phyloP scores from a whole-genome alignment of 1,140 invertebrate genomes.

The Temnothorax nylanderi region DNA sequence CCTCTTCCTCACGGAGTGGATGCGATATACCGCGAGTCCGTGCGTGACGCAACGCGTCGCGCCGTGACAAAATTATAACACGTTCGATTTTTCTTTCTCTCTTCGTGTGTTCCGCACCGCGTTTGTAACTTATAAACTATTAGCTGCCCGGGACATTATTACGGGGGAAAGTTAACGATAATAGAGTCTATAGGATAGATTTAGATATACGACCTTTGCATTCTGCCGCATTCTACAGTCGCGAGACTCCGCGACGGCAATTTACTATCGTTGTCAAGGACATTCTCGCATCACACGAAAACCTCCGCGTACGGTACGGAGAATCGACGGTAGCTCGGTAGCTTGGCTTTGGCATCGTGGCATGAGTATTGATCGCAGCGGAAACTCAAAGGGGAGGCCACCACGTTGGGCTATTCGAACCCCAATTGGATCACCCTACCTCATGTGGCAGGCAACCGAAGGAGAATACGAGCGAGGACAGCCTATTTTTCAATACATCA shows the following conservation, averaged over 20 bases:
- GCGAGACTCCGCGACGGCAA: conserved; percentile 41
- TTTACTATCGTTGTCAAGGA: conserved; percentile 57
- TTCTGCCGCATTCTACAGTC: conserved; percentile 33
- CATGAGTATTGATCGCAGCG: conserved; percentile 76
- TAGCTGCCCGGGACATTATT: neutral
- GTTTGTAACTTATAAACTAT: conserved; percentile 4
- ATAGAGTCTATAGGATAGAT: conserved; percentile 43
- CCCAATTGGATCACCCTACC: conserved; percentile 77
- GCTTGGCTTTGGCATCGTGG: conserved; percentile 71
- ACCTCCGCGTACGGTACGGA: conserved; percentile 53
- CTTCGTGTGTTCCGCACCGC: neutral
- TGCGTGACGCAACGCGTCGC: conserved; percentile 61
- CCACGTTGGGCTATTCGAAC: conserved; percentile 74
- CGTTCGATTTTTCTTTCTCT: neutral
- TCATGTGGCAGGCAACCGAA: conserved; percentile 62
- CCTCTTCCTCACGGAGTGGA: conserved; percentile 58
- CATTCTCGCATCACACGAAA: conserved; percentile 59
- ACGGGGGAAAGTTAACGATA: conserved; percentile 4
- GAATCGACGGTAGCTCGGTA: conserved; percentile 46
- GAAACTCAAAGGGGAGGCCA: conserved; percentile 75
- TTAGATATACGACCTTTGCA: conserved; percentile 44
- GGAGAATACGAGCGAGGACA: conserved; percentile 20
- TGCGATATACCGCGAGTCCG: neutral
- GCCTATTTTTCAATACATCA: conserved; percentile 62
- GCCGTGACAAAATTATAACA: neutral